A percentile compares a stretch with the other conserved stretches of the same genome.
Conservation (phyloP, 1,140 invertebrate species). For the Cyclargus thomasi region DNA sequence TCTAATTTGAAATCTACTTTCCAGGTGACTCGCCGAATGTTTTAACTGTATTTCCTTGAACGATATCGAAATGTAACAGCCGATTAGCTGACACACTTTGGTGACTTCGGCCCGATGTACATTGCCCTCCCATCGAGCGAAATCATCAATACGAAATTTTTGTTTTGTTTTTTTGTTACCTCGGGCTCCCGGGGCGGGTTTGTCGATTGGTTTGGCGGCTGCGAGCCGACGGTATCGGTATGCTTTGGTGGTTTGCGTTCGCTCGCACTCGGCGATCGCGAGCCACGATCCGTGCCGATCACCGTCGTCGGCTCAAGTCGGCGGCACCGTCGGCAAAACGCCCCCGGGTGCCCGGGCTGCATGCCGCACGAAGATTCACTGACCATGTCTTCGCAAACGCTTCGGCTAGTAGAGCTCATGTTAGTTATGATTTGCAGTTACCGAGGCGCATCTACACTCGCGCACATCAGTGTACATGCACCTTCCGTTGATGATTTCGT, state of each 20-base stretch:
- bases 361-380: slow-evolving; percentile 7
- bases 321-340: not conserved
- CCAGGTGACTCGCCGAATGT: slow-evolving; percentile 72
- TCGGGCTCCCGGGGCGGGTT: not conserved
- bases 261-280: not conserved
- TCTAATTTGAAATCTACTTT: slow-evolving; percentile 74
- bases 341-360: not conserved
- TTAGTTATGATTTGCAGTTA: slow-evolving; percentile 13
- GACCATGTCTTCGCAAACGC: slow-evolving; percentile 10
- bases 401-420: slow-evolving; percentile 12
- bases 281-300: not conserved
- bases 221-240: not conserved
- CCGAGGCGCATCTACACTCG: slow-evolving; percentile 8
- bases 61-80: slow-evolving; percentile 61
- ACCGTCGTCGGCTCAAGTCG: not conserved
- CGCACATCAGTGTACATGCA: slow-evolving; percentile 5
- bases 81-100: slow-evolving; percentile 53
- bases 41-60: slow-evolving; percentile 68
- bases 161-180: slow-evolving; percentile 8
- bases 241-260: not conserved
- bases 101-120: slow-evolving; percentile 41
- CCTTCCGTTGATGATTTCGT: slow-evolving; percentile 36
- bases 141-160: slow-evolving; percentile 29
- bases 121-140: slow-evolving; percentile 30
- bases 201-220: not conserved